These are phyloP conservation scores for Hydrozoanthus tunicans DNA, from an alignment of 64 coral and sea anemone species.

Conservation along the genomic window DNA sequence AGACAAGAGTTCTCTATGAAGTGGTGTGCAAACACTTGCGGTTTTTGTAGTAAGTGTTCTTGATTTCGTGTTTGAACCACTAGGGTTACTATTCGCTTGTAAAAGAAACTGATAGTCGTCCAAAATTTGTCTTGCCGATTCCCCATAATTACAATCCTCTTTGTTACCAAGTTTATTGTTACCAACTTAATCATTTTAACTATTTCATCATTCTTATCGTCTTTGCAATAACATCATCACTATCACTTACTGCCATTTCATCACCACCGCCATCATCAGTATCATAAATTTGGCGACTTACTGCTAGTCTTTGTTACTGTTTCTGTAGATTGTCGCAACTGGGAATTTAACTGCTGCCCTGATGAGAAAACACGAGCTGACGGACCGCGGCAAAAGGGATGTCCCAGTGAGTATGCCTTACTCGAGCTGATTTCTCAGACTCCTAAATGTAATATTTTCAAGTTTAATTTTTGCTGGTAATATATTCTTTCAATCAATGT, in stretches of 20 bases:
- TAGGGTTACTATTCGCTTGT: too few species aligned
- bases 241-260: too few species aligned
- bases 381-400: background rate
- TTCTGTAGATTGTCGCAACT: background rate
- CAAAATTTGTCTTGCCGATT: background rate
- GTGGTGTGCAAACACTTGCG: slow-evolving; percentile 47
- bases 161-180: background rate
- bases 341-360: background rate
- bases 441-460: background rate
- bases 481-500: too few species aligned
- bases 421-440: too few species aligned
- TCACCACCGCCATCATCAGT: background rate
- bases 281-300: background rate
- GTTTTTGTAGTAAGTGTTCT: slow-evolving; percentile 42
- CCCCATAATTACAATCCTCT: background rate
- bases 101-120: background rate
- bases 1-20: background rate
- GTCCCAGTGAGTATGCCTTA: slow-evolving; percentile 18
- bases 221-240: too few species aligned
- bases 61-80: background rate
- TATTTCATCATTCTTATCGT: background rate
- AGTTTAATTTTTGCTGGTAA: too few species aligned
- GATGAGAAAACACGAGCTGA: background rate
- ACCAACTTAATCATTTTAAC: background rate
- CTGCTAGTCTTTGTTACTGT: background rate